phyloP scores from a whole-genome alignment of 2,888 invertebrate genomes.

The Spilosoma lubricipeda region DNA sequence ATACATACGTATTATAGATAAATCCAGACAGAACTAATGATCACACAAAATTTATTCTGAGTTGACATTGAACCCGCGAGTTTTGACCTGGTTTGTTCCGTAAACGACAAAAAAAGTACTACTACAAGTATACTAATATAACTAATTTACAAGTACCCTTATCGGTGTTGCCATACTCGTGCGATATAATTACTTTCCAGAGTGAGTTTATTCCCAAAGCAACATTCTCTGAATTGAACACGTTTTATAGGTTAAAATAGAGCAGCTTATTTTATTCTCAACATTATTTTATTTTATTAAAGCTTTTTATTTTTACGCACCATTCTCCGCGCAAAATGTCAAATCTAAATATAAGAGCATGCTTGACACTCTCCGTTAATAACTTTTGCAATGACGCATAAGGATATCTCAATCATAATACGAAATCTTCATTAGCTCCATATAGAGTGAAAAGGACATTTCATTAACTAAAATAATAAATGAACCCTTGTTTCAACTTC shows the following conservation, averaged over 20 bases:
- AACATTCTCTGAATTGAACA: neutral
- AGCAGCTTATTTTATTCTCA: neutral
- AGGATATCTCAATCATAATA: neutral
- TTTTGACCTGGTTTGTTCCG: neutral
- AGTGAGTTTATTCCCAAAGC: neutral
- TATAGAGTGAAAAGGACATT: constrained; percentile 25
- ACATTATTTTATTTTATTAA: neutral
- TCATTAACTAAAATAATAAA: constrained; percentile 25
- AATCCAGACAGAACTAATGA: too few species aligned
- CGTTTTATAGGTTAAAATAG: neutral
- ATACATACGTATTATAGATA: too few species aligned
- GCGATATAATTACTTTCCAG: neutral
- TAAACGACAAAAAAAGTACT: neutral
- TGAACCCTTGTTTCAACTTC: constrained; percentile 26
- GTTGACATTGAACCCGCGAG: too few species aligned
- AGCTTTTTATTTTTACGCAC: neutral
- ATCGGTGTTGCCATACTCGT: neutral
- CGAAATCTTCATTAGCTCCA: constrained; percentile 8
- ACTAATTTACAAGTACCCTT: neutral
- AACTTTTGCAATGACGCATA: neutral
- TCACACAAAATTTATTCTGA: too few species aligned
- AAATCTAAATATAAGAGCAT: neutral
- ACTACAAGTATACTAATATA: neutral
- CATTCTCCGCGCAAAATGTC: neutral
- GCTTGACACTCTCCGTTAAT: neutral